phyloP scores from a whole-genome alignment of 2,113 vertebrate species.

The Falco punctatus region DNA sequence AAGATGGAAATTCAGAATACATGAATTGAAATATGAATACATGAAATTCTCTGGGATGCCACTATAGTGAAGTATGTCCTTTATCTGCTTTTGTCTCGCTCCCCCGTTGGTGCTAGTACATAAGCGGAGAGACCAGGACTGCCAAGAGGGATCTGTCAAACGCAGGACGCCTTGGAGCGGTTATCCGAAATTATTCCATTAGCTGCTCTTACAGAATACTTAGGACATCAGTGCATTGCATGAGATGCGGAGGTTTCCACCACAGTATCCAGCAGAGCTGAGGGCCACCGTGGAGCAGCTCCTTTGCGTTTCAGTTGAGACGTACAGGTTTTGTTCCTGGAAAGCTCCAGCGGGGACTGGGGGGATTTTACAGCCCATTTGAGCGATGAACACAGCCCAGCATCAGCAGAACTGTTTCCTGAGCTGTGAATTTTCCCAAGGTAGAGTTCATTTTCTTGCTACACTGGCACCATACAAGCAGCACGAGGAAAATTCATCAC shows the following conservation, averaged over 20 bases:
- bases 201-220: not conserved
- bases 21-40: not conserved
- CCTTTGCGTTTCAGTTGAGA: not conserved
- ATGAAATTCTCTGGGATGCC: too few relatives aligned
- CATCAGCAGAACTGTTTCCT: not conserved
- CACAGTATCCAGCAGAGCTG: rapidly evolving
- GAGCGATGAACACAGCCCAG: not conserved
- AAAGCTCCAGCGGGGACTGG: not conserved
- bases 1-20: not conserved
- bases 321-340: not conserved
- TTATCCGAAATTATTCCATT: not conserved
- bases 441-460: rapidly evolving
- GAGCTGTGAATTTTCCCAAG: not conserved
- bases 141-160: not conserved
- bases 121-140: not conserved
- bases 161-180: too few relatives aligned
- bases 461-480: rapidly evolving
- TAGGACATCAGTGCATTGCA: rapidly evolving
- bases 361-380: not conserved
- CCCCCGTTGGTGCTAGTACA: too few relatives aligned
- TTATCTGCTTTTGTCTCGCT: not conserved
- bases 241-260: not conserved
- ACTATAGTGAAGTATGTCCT: not conserved
- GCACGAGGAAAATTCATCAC: rapidly evolving
- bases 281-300: rapidly evolving